Evolutionary conservation across 2,797 vertebrate genomes (phyloP).

Genomic region (Agapornis canus): DNA sequence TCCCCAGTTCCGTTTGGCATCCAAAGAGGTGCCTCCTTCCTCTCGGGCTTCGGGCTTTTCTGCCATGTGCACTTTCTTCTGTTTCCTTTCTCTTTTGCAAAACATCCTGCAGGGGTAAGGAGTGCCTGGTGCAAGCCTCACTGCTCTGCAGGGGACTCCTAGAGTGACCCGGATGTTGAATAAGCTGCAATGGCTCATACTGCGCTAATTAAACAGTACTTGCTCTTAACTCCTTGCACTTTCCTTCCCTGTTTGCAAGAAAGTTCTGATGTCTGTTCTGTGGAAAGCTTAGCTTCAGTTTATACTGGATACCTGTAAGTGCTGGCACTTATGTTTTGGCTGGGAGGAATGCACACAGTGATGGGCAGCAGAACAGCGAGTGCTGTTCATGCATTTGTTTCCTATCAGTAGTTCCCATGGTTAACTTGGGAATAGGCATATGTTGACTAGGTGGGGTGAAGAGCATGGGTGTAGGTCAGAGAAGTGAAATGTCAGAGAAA

Average conservation of each 20-base stretch:
- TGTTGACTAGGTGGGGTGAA: not conserved
- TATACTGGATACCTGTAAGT: not conserved
- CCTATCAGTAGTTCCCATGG: rapidly evolving
- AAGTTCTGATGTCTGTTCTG: not conserved
- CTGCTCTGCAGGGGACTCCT: not conserved
- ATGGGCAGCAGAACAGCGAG: not conserved
- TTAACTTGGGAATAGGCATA: not conserved
- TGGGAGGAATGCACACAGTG: not conserved
- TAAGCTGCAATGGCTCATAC: rapidly evolving
- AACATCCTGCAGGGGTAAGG: not conserved
- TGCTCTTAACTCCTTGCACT: not conserved
- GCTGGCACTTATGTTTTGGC: not conserved
- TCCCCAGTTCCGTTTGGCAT: not conserved
- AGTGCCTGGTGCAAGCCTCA: not conserved
- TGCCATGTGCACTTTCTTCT: not conserved
- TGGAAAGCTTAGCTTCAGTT: not conserved
- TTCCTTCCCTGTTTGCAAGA: not conserved
- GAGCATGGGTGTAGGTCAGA: not conserved
- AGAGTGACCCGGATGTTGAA: not conserved
- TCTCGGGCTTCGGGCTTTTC: not conserved
- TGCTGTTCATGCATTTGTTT: not conserved
- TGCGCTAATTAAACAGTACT: not conserved
- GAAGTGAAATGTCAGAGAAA: not conserved
- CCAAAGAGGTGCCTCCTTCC: not conserved
- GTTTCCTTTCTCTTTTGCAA: not conserved